These are phyloP conservation scores for Ephestia elutella DNA, from an alignment of 1,140 invertebrate species.

Conservation along the genomic window DNA sequence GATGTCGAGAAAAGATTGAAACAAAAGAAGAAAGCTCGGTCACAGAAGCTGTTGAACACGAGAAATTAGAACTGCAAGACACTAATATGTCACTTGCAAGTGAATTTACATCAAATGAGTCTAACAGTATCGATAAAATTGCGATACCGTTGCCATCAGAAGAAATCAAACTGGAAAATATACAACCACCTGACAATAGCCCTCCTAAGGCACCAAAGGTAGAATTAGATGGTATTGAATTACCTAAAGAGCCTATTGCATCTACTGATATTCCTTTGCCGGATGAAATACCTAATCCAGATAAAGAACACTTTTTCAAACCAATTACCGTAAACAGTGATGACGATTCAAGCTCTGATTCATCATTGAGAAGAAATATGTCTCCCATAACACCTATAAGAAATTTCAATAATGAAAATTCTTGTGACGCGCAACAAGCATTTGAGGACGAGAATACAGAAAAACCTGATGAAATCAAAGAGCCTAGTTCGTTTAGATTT, in stretches of 20 bases:
- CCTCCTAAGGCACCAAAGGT: conserved; percentile 34
- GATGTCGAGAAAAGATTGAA: conserved; percentile 75
- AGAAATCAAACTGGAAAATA: conserved; percentile 60
- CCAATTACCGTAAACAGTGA: conserved; percentile 50
- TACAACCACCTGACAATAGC: conserved; percentile 51
- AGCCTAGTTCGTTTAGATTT: conserved; percentile 57
- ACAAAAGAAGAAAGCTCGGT: conserved; percentile 76
- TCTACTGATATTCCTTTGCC: conserved; percentile 56
- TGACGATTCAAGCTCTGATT: conserved; percentile 60
- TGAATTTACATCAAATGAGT: conserved; percentile 74
- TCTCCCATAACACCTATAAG: conserved; percentile 66
- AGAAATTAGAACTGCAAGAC: conserved; percentile 47
- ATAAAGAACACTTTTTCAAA: conserved; percentile 55
- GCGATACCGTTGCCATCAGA: conserved; percentile 50
- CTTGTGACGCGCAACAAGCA: conserved; percentile 65
- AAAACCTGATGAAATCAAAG: conserved; percentile 50
- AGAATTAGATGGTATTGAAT: conserved; percentile 53
- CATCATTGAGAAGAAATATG: conserved; percentile 60
- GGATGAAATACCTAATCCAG: conserved; percentile 42
- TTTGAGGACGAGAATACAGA: conserved; percentile 56
- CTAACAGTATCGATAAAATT: conserved; percentile 47
- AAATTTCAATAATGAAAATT: conserved; percentile 68
- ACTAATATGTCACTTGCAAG: conserved; percentile 74
- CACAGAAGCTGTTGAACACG: conserved; percentile 34
- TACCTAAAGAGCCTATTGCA: conserved; percentile 45